Percentiles rank a stretch among this genome's conserved stretches.
Evolutionary conservation across 1,140 invertebrate species (phyloP).

Genomic region (Phthorimaea operculella): DNA sequence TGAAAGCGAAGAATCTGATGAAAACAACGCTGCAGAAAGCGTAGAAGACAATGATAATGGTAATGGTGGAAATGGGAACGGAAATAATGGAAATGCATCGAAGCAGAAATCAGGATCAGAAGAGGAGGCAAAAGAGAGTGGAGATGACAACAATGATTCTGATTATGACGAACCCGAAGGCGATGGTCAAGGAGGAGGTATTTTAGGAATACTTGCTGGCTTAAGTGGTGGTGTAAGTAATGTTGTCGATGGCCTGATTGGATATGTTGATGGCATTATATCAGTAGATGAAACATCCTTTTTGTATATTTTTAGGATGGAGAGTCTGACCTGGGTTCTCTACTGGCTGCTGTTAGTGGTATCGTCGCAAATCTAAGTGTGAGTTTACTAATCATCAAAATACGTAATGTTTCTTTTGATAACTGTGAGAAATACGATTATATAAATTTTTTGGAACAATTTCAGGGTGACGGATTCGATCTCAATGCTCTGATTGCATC

Average conservation of each 20-base stretch:
- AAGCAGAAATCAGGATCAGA: not conserved
- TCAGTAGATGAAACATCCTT: not conserved
- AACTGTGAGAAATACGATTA: too few species aligned
- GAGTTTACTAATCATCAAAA: constrained; percentile 22
- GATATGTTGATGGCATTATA: not conserved
- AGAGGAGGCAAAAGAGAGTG: constrained; percentile 5
- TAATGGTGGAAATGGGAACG: not conserved
- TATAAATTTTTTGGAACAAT: constrained; percentile 13
- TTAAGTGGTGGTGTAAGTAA: constrained; percentile 56
- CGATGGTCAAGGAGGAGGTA: constrained; percentile 51
- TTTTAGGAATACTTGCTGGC: constrained; percentile 51
- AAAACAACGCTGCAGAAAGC: constrained; percentile 28
- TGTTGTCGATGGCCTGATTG: not conserved
- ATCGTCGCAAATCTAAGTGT: constrained; percentile 54
- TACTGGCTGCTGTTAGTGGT: constrained; percentile 50
- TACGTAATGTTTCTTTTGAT: not conserved
- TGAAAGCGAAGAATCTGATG: constrained; percentile 17
- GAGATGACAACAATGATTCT: constrained; percentile 22
- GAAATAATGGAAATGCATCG: not conserved
- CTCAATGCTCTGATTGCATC: constrained; percentile 51
- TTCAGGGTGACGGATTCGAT: constrained; percentile 59
- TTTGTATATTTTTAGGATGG: constrained; percentile 42
- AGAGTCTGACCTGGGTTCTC: constrained; percentile 51
- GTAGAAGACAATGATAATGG: constrained; percentile 17
- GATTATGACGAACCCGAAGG: constrained; percentile 45